phyloP scores from a whole-genome alignment of 2,113 vertebrate genomes.

The Pluvianellus socialis region DNA sequence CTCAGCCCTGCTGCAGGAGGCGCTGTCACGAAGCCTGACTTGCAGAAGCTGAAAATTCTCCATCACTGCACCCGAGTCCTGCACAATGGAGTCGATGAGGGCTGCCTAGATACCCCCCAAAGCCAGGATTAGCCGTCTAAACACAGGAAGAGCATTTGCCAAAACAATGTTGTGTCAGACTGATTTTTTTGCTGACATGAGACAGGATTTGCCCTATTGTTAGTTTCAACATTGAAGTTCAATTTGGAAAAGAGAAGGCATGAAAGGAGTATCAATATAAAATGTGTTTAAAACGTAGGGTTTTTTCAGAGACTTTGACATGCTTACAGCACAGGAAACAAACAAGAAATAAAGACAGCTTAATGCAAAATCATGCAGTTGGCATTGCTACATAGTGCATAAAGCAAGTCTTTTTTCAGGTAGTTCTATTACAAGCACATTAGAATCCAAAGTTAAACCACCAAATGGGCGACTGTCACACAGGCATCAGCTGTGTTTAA shows the following conservation, averaged over 20 bases:
- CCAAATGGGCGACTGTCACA: rapidly evolving
- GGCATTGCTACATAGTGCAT: background rate
- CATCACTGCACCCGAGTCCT: rapidly evolving
- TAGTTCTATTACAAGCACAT: background rate
- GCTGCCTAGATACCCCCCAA: background rate
- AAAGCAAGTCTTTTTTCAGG: background rate
- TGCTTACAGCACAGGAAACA: background rate
- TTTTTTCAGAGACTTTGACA: background rate
- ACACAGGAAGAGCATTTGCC: background rate
- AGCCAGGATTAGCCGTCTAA: background rate
- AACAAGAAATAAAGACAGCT: background rate
- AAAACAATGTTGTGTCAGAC: background rate
- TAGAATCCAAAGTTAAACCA: background rate
- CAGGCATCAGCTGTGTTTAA: background rate
- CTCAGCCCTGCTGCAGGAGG: background rate
- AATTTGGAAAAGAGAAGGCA: background rate
- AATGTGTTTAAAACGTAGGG: background rate
- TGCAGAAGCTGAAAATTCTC: background rate
- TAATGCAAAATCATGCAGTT: background rate
- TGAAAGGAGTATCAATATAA: background rate
- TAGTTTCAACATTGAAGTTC: background rate
- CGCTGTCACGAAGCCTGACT: background rate
- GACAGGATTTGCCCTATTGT: background rate
- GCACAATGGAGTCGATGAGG: background rate
- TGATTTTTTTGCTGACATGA: background rate